Percentiles rank a stretch among this genome's conserved stretches.
These are phyloP conservation scores for Loripinus fragilis DNA, from an alignment of 2,888 invertebrate species.

Conservation along the genomic window DNA sequence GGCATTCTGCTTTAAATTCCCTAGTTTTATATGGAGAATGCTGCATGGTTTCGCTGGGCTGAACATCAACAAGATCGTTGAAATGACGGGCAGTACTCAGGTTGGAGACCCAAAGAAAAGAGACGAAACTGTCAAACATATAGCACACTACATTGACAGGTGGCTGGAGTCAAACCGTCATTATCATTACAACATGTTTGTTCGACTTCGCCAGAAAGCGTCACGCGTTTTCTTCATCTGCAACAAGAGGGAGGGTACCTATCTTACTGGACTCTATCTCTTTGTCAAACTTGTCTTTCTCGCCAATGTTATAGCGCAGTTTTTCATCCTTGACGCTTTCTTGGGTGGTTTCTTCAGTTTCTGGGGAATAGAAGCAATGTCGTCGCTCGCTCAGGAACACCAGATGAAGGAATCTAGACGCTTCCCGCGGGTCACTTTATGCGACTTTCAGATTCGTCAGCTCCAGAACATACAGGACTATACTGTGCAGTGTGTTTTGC, in stretches of 20 bases:
- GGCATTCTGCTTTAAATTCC: conserved; percentile 84
- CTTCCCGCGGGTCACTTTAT: conserved; percentile 76
- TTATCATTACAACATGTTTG: conserved; percentile 72
- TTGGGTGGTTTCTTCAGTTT: conserved; percentile 76
- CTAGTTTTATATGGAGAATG: conserved; percentile 84
- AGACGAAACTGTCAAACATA: conserved; percentile 72
- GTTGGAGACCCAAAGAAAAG: conserved; percentile 70
- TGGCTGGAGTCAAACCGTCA: conserved; percentile 77
- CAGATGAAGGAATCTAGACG: conserved; percentile 72
- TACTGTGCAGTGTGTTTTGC: conserved; percentile 77
- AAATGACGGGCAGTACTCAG: conserved; percentile 72
- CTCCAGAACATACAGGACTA: conserved; percentile 77
- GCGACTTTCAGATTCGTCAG: conserved; percentile 78
- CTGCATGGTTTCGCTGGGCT: conserved; percentile 78
- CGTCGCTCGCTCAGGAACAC: conserved; percentile 66
- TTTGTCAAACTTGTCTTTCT: conserved; percentile 74
- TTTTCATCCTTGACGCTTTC: conserved; percentile 77
- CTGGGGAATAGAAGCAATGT: conserved; percentile 75
- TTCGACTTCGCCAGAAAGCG: conserved; percentile 72
- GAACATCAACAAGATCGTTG: conserved; percentile 77
- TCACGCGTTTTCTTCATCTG: conserved; percentile 74
- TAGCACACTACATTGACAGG: conserved; percentile 74
- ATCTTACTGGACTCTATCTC: conserved; percentile 77
- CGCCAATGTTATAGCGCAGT: conserved; percentile 75
- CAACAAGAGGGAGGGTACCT: conserved; percentile 77